Evolutionary conservation across 2,113 vertebrate species (phyloP).

Genomic region (Prunella himalayana): DNA sequence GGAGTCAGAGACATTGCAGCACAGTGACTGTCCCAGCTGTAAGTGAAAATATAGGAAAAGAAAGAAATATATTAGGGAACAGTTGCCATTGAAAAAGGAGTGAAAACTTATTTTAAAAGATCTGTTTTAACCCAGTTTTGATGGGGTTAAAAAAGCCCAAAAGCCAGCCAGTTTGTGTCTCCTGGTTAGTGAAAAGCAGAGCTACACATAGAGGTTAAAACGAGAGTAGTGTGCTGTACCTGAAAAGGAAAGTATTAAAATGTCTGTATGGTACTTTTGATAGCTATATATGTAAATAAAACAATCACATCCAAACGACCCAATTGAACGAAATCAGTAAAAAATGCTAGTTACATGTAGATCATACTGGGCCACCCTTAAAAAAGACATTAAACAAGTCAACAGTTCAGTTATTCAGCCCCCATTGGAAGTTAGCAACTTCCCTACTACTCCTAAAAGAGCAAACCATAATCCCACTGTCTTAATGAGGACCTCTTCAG

Average conservation of each 20-base stretch:
- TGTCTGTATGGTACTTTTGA: background rate
- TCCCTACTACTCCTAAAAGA: background rate
- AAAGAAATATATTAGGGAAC: background rate
- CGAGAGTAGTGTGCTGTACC: background rate
- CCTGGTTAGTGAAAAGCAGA: background rate
- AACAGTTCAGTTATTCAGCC: background rate
- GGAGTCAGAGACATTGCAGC: background rate
- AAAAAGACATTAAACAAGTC: background rate
- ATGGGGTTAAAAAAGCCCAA: too few relatives aligned
- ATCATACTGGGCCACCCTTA: background rate
- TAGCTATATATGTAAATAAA: background rate
- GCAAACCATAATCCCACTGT: background rate
- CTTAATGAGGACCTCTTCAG: background rate
- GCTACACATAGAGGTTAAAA: background rate
- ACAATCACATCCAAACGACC: background rate
- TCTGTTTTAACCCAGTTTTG: background rate
- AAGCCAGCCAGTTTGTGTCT: rapidly evolving
- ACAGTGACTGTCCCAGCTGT: background rate
- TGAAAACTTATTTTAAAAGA: background rate
- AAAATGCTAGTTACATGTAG: background rate
- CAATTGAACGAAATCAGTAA: background rate
- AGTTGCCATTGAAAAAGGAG: background rate
- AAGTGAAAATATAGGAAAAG: background rate
- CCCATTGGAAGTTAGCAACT: background rate
- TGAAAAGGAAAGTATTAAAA: background rate